Evolutionary conservation across 2,113 vertebrate genomes (phyloP).

Genomic region (Tauraco erythrolophus): DNA sequence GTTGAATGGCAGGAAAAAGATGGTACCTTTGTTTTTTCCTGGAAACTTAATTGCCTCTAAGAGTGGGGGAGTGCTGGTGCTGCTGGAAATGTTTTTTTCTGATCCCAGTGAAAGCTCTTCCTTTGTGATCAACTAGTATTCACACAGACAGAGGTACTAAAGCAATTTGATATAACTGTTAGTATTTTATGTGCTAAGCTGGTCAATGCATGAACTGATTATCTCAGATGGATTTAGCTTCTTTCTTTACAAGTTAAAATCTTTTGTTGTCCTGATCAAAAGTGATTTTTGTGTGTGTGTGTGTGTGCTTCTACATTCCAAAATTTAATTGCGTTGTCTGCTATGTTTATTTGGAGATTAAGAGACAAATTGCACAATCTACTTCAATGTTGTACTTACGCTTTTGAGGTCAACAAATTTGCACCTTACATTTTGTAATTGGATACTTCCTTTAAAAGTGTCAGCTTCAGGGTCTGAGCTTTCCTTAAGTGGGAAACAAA

Average conservation of each 20-base stretch:
- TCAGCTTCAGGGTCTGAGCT: not conserved
- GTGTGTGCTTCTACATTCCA: not conserved
- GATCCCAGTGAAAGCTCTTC: not conserved
- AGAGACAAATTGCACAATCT: not conserved
- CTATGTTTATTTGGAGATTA: not conserved
- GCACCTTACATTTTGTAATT: not conserved
- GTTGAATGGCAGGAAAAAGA: not conserved
- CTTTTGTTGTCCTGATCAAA: not conserved
- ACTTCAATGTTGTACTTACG: not conserved
- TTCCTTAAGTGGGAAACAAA: not conserved
- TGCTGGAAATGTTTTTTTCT: not conserved
- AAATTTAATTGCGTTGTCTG: not conserved
- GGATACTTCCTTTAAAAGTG: not conserved
- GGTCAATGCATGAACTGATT: not conserved
- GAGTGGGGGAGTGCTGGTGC: not conserved
- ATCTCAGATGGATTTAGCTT: not conserved
- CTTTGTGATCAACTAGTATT: not conserved
- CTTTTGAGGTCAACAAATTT: not conserved
- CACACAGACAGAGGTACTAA: not conserved
- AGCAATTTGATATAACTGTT: not conserved
- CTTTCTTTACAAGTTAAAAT: not conserved
- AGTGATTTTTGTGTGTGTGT: not conserved
- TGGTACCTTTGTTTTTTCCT: not conserved
- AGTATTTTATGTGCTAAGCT: not conserved
- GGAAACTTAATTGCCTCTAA: rapidly evolving